A percentile compares a stretch with the other conserved stretches of the same genome.
phyloP scores from a whole-genome alignment of 2,888 invertebrate genomes.

The Dolomedes plantarius region DNA sequence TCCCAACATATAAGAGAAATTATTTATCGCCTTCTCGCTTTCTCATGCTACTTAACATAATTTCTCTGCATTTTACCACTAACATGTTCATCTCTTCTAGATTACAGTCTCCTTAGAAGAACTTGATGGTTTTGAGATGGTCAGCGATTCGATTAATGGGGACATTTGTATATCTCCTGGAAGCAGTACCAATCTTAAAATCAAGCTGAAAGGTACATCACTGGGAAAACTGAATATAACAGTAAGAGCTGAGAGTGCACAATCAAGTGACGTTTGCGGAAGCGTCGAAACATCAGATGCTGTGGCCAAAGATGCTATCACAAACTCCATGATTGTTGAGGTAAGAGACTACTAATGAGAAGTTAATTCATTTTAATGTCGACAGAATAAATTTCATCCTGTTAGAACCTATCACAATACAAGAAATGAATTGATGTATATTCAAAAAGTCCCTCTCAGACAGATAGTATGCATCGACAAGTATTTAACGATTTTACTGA shows the following conservation, averaged over 20 bases:
- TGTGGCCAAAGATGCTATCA: slow-evolving; percentile 80
- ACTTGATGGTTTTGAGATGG: slow-evolving; percentile 34
- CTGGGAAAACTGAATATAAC: slow-evolving; percentile 76
- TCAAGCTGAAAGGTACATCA: slow-evolving; percentile 74
- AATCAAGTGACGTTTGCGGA: slow-evolving; percentile 74
- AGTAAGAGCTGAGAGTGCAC: slow-evolving; percentile 74
- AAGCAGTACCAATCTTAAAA: slow-evolving; percentile 63
- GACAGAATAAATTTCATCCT: background rate
- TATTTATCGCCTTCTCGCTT: no score
- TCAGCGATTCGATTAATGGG: slow-evolving; percentile 27
- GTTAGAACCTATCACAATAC: no score
- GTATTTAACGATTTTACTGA: no score
- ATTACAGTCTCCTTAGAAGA: slow-evolving; percentile 43
- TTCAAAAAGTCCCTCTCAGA: no score
- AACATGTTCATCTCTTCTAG: no score
- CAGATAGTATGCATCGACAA: no score
- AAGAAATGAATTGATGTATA: no score
- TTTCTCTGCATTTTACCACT: no score
- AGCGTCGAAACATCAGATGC: slow-evolving; percentile 57
- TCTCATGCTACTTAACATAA: no score
- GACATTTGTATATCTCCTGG: slow-evolving; percentile 57
- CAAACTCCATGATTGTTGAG: slow-evolving; percentile 82
- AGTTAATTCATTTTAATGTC: no score
- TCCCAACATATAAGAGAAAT: no score
- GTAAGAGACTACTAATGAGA: slow-evolving; percentile 11